Percentiles rank a stretch among this genome's conserved stretches.
These are phyloP conservation scores for Dolichoris vasculosae DNA, from an alignment of 1,140 invertebrate species.

Conservation along the genomic window DNA sequence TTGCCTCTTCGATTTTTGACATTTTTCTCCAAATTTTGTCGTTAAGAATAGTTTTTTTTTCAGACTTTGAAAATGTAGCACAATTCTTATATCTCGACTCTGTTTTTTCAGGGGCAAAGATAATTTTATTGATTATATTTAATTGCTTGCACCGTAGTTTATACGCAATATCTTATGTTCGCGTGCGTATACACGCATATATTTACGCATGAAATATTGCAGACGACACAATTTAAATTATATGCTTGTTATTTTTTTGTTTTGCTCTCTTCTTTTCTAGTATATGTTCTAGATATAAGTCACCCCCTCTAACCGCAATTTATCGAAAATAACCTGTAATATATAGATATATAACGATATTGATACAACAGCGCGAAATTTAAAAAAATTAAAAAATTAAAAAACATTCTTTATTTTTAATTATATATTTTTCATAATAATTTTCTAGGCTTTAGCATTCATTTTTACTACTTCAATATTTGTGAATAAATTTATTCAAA, in stretches of 20 bases:
- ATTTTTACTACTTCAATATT: no score
- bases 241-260: neutral
- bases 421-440: no score
- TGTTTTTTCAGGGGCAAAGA: neutral
- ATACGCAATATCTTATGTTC: neutral
- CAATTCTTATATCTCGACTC: neutral
- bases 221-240: constrained; percentile 37
- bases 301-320: neutral
- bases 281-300: neutral
- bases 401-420: neutral
- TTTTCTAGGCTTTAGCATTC: no score
- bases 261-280: neutral
- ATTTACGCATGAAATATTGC: constrained; percentile 35
- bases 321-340: neutral
- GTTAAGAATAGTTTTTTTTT: neutral
- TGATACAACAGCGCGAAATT: constrained; percentile 8
- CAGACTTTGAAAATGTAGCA: neutral
- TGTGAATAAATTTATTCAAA: no score
- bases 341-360: neutral
- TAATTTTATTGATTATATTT: neutral
- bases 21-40: constrained; percentile 62
- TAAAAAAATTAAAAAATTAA: neutral
- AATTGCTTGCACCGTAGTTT: neutral
- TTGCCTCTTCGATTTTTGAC: constrained; percentile 82
- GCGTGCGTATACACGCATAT: neutral